Conservation (phyloP, 2,797 vertebrate species). For the Pangasius krempfi region DNA sequence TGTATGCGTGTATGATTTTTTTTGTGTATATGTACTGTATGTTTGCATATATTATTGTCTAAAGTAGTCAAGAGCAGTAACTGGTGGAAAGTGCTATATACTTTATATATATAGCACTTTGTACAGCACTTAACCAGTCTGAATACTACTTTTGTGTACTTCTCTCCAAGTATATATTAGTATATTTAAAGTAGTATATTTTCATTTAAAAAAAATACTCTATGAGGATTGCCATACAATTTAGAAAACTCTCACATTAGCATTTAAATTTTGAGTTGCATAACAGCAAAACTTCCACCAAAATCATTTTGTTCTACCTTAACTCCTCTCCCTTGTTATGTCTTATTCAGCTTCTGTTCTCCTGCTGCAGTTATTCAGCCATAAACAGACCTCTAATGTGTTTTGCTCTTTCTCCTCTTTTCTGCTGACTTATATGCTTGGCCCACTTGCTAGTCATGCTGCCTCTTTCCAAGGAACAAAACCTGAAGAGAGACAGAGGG, state of each 20-base stretch:
- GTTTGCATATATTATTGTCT: background rate
- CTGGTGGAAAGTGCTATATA: background rate
- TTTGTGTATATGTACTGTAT: no score
- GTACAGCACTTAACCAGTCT: background rate
- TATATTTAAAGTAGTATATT: background rate
- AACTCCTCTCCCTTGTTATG: background rate
- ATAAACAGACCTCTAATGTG: conserved; percentile 57
- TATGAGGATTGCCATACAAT: background rate
- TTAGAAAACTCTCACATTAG: background rate
- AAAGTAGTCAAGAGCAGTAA: background rate
- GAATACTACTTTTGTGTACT: background rate
- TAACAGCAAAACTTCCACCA: background rate
- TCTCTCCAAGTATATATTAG: background rate
- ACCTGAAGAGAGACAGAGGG: background rate
- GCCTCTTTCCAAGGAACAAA: conserved; percentile 6
- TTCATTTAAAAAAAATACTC: background rate
- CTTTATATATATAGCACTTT: background rate
- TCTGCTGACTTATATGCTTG: conserved; percentile 4
- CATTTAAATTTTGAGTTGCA: background rate
- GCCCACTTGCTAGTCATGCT: background rate
- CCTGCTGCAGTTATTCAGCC: conserved; percentile 42
- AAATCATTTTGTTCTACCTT: background rate
- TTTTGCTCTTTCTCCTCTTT: conserved; percentile 32
- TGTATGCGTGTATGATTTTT: background rate
- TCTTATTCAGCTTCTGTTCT: conserved; percentile 18